Conservation (phyloP, 1,140 invertebrate genomes). For the Catajapyx aquilonaris region DNA sequence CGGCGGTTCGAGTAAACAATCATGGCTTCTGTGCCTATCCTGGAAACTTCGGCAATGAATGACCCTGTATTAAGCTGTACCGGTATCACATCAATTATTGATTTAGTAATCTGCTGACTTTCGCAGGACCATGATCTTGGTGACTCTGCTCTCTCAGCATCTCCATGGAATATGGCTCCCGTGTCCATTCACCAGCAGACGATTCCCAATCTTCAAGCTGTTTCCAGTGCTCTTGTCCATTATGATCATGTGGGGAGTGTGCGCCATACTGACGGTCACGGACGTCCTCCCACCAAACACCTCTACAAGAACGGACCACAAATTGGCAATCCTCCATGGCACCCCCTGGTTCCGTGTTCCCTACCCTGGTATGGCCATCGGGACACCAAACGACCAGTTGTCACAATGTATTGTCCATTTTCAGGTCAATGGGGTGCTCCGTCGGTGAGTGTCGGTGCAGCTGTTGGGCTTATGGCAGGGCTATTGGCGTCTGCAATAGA, state of each 20-base stretch:
- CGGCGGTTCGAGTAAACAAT: too few relatives aligned
- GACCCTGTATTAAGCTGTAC: too few relatives aligned
- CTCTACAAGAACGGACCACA: conserved; percentile 22
- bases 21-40: too few relatives aligned
- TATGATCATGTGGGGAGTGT: conserved; percentile 6
- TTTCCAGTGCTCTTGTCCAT: conserved; percentile 8
- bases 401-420: conserved; percentile 2
- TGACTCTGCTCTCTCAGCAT: too few relatives aligned
- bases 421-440: conserved; percentile 31
- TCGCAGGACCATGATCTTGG: too few relatives aligned
- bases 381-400: not conserved
- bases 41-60: too few relatives aligned
- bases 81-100: too few relatives aligned
- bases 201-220: conserved; percentile 5
- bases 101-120: too few relatives aligned
- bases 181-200: too few relatives aligned
- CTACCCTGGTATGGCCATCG: conserved; percentile 23
- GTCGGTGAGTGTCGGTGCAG: conserved; percentile 20
- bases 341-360: conserved; percentile 26
- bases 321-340: conserved; percentile 14
- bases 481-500: conserved; percentile 26
- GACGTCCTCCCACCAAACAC: conserved; percentile 17
- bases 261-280: conserved; percentile 4
- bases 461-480: conserved; percentile 25
- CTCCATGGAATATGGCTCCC: too few relatives aligned